phyloP scores from a whole-genome alignment of 2,113 vertebrate species.

The Gymnarchus niloticus region DNA sequence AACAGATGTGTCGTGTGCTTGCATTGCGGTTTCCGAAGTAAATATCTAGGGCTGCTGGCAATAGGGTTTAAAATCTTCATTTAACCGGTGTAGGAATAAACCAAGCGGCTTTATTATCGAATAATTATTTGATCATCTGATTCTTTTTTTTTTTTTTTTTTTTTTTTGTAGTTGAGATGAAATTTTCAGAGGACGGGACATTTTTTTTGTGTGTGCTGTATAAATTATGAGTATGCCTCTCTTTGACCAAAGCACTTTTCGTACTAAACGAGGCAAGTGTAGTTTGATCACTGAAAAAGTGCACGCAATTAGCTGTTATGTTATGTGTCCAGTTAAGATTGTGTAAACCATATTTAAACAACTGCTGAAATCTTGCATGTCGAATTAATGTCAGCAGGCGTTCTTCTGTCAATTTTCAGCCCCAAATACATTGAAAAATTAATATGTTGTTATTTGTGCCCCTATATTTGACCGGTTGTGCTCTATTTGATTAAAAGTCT shows the following conservation, averaged over 20 bases:
- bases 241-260: conserved; percentile 20
- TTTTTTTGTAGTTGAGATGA: background rate
- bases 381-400: background rate
- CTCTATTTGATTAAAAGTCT: conserved; percentile 26
- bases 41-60: background rate
- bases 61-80: background rate
- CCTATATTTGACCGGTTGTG: conserved; percentile 27
- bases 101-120: background rate
- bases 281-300: conserved; percentile 12
- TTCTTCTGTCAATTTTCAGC: background rate
- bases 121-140: background rate
- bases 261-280: conserved; percentile 14
- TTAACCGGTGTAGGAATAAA: background rate
- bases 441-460: conserved; percentile 26
- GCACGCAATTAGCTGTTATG: background rate
- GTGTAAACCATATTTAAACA: conserved; percentile 12
- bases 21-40: conserved; percentile 1
- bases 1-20: conserved; percentile 1
- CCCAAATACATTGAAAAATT: conserved; percentile 9
- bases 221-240: background rate
- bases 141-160: background rate
- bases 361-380: background rate
- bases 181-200: background rate
- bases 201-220: conserved; percentile 9
- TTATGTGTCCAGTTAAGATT: conserved; percentile 9